Evolutionary conservation across 2,797 vertebrate species (phyloP).

Genomic region (Phoeniculus purpureus): DNA sequence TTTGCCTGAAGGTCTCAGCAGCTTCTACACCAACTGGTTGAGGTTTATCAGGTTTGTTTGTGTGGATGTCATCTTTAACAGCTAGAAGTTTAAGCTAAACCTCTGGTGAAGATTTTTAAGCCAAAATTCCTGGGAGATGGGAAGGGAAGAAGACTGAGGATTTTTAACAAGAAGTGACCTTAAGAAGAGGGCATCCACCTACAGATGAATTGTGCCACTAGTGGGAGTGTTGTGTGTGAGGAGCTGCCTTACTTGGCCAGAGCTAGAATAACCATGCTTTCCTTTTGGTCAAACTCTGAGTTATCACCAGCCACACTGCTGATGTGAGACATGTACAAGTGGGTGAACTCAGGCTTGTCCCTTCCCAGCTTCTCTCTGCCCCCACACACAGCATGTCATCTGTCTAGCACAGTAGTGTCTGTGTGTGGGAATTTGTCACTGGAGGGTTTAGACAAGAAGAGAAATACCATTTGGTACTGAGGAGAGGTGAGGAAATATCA

Average conservation of each 20-base stretch:
- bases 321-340: fast-evolving
- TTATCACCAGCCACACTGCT: fast-evolving
- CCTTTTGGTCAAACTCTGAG: background rate
- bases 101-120: background rate
- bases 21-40: background rate
- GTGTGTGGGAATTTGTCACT: background rate
- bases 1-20: constrained; percentile 26
- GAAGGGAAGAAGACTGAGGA: background rate
- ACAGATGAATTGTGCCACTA: background rate
- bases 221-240: fast-evolving
- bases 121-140: background rate
- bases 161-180: background rate
- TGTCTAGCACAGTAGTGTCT: background rate
- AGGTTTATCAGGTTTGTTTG: constrained; percentile 25
- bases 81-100: background rate
- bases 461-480: background rate
- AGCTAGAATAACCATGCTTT: background rate
- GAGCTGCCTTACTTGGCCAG: background rate
- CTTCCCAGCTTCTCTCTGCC: background rate
- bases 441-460: background rate
- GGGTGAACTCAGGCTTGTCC: fast-evolving
- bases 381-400: background rate
- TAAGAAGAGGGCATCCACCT: background rate
- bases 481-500: too few species aligned
- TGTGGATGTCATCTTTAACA: constrained; percentile 1